These are phyloP conservation scores for Dreissena rostriformis DNA, from an alignment of 1,140 invertebrate genomes.

Conservation along the genomic window DNA sequence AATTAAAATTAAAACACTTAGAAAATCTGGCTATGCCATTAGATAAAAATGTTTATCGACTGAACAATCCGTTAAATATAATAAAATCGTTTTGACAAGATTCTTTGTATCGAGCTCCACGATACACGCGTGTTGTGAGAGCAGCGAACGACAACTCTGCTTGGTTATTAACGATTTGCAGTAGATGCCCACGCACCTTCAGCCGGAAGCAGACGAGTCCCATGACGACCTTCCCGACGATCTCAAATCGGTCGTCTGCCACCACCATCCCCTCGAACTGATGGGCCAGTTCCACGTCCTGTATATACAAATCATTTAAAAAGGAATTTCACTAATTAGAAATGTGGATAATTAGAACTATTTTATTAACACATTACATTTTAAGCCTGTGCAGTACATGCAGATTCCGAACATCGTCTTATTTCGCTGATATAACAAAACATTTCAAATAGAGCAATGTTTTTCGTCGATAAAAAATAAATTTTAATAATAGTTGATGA, in stretches of 20 bases:
- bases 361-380: no score
- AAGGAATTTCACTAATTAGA: neutral
- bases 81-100: neutral
- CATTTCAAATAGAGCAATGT: no score
- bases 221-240: conserved; percentile 87
- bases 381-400: no score
- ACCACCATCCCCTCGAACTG: conserved; percentile 76
- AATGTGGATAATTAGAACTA: no score
- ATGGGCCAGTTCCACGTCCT: conserved; percentile 74
- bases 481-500: no score
- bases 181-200: neutral
- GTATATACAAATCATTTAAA: conserved; percentile 7
- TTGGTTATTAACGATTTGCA: neutral
- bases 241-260: conserved; percentile 86
- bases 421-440: no score
- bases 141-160: neutral
- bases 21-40: neutral
- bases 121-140: neutral
- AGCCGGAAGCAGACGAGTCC: conserved; percentile 92
- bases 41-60: neutral
- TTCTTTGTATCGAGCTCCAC: neutral
- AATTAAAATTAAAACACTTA: no score
- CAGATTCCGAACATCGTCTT: no score
- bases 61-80: neutral
- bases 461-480: no score